phyloP scores from a whole-genome alignment of 2,888 invertebrate species.

The Drosophila pseudotalamancana region DNA sequence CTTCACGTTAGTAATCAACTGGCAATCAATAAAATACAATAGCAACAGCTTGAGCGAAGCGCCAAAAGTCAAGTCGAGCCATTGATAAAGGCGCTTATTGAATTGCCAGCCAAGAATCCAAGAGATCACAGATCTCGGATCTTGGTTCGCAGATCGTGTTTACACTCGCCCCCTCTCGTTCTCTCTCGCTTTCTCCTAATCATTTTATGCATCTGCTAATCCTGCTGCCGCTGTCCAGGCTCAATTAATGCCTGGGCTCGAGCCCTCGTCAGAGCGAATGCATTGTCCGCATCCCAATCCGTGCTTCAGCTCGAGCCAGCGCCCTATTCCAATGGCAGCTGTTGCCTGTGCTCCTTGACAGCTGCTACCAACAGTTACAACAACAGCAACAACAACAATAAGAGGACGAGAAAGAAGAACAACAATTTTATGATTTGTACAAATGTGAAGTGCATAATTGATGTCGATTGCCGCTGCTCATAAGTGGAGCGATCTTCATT shows the following conservation, averaged over 20 bases:
- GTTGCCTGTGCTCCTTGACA: slow-evolving; percentile 23
- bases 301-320: slow-evolving; percentile 7
- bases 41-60: slow-evolving; percentile 17
- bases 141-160: too few relatives aligned
- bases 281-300: slow-evolving; percentile 13
- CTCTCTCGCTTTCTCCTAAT: background rate
- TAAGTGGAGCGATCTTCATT: slow-evolving; percentile 38
- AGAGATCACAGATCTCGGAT: slow-evolving; percentile 24
- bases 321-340: slow-evolving; percentile 18
- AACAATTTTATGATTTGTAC: slow-evolving; percentile 51
- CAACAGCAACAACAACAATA: background rate
- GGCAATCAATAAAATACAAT: slow-evolving; percentile 41
- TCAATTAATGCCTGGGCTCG: slow-evolving; percentile 38
- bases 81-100: slow-evolving; percentile 33
- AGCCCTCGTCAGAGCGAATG: slow-evolving; percentile 1
- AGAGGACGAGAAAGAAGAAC: too few relatives aligned
- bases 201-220: slow-evolving; percentile 30
- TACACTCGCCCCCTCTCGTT: background rate
- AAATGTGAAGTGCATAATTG: slow-evolving; percentile 66
- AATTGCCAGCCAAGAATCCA: slow-evolving; percentile 17
- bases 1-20: slow-evolving; percentile 45
- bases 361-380: slow-evolving; percentile 32
- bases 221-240: slow-evolving; percentile 17
- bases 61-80: slow-evolving; percentile 37
- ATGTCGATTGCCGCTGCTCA: slow-evolving; percentile 45